Evolutionary conservation across 2,113 vertebrate genomes (phyloP).

Genomic region (Bombycilla garrulus): DNA sequence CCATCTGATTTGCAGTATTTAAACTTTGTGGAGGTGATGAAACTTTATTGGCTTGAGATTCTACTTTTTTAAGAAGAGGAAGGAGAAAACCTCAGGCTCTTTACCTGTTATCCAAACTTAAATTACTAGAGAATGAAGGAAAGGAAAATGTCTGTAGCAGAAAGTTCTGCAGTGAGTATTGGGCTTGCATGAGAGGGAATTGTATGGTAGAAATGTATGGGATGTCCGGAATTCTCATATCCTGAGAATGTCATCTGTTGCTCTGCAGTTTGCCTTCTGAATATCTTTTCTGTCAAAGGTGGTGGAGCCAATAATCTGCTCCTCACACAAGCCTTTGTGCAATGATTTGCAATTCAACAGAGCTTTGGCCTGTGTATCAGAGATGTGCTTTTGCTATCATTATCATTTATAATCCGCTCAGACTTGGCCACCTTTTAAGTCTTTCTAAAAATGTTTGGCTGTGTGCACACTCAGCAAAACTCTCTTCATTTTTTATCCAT

Average conservation of each 20-base stretch:
- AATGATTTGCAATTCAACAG: background rate
- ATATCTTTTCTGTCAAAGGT: background rate
- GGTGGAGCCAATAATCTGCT: accelerated
- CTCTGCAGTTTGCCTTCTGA: background rate
- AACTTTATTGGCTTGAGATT: background rate
- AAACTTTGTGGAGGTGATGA: background rate
- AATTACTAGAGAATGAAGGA: background rate
- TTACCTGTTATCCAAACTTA: background rate
- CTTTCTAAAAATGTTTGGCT: background rate
- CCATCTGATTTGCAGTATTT: background rate
- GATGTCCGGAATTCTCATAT: background rate
- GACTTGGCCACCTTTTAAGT: background rate
- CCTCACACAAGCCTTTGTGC: background rate
- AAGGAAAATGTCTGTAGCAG: background rate
- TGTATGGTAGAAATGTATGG: background rate
- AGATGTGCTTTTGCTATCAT: background rate
- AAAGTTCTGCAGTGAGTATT: background rate
- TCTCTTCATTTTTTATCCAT: background rate
- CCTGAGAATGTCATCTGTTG: background rate
- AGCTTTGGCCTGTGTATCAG: background rate
- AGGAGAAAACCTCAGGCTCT: background rate
- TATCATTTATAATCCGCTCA: background rate
- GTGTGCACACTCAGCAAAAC: background rate
- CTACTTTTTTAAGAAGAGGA: background rate
- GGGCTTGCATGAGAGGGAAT: background rate